Conservation (phyloP, 2,888 invertebrate species). For the Hirtodrosophila confusa region DNA sequence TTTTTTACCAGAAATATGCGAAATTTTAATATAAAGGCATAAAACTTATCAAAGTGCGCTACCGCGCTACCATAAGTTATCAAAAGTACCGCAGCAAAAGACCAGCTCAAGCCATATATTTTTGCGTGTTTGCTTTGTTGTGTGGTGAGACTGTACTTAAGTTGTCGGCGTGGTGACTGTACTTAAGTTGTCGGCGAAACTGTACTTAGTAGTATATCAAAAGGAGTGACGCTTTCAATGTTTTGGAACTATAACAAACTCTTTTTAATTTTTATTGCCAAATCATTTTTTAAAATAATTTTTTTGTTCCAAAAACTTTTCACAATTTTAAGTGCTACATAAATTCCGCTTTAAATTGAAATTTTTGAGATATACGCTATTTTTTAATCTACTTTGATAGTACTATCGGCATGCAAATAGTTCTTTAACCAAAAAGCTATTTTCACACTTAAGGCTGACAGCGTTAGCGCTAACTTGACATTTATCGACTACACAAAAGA, state of each 20-base stretch:
- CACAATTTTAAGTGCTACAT: too few relatives aligned
- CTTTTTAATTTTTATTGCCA: too few relatives aligned
- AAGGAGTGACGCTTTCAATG: too few relatives aligned
- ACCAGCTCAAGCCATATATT: background rate
- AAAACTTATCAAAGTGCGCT: conserved; percentile 47
- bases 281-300: too few relatives aligned
- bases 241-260: too few relatives aligned
- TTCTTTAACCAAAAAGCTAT: background rate
- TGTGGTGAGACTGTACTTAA: conserved; percentile 6
- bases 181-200: background rate
- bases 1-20: conserved; percentile 22
- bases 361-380: too few relatives aligned
- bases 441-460: conserved; percentile 18
- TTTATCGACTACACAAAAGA: conserved; percentile 46
- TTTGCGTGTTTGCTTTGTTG: background rate
- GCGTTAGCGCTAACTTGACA: conserved; percentile 37
- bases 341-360: too few relatives aligned
- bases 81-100: conserved; percentile 17
- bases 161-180: background rate
- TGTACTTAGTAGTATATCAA: too few relatives aligned
- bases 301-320: too few relatives aligned
- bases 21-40: conserved; percentile 27
- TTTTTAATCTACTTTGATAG: too few relatives aligned
- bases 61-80: conserved; percentile 31
- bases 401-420: conserved; percentile 7